Conservation (phyloP, 2,797 vertebrate species). For the Eulemur albifrons region DNA sequence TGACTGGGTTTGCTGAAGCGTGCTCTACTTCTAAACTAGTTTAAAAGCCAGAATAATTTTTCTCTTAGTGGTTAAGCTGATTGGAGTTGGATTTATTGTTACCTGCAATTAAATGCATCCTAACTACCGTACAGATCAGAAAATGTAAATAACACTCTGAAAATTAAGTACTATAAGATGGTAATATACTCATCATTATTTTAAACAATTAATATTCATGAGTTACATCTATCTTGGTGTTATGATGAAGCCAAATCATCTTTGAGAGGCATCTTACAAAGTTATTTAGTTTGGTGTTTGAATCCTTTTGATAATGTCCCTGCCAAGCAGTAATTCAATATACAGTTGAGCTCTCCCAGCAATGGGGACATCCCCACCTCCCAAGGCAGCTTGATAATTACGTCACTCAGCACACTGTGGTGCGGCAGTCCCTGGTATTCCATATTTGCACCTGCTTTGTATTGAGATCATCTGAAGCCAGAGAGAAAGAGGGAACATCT, state of each 20-base stretch:
- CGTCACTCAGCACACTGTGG: neutral
- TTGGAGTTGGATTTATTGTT: neutral
- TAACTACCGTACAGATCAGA: neutral
- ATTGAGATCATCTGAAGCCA: neutral
- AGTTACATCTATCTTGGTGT: neutral
- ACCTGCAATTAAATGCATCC: neutral
- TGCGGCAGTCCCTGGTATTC: neutral
- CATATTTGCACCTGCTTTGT: neutral
- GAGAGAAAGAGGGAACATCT: neutral
- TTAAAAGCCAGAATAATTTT: neutral
- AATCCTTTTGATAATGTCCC: neutral
- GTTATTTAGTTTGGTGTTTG: neutral
- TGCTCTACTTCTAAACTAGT: neutral
- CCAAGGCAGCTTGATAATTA: neutral
- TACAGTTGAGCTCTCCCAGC: neutral
- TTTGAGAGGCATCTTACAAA: neutral
- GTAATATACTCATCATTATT: neutral
- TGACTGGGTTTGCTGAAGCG: neutral
- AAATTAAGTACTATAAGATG: neutral
- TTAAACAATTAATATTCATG: neutral
- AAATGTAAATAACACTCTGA: neutral
- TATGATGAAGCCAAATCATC: neutral
- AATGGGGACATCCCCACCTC: neutral
- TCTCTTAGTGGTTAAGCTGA: neutral
- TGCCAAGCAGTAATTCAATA: neutral